Evolutionary conservation across 2,797 vertebrate genomes (phyloP), one percentile per base, ranked within the genome.

Genomic region (Spondyliosoma cantharus): DNA sequence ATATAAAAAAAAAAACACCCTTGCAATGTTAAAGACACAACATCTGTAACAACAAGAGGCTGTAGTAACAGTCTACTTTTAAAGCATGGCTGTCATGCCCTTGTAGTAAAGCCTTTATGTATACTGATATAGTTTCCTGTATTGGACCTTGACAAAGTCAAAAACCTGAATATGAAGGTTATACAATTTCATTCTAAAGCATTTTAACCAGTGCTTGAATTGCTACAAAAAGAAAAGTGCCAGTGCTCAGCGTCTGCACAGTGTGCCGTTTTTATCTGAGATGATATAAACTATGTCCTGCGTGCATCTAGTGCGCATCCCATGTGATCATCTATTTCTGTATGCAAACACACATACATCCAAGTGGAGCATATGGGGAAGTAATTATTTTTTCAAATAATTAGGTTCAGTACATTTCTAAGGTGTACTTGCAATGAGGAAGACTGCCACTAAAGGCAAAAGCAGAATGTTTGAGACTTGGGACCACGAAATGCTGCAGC

Each of bases 361-460:
- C 61, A 63, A 67, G 11, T 25, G 61, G 60, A 68, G 32, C 62
- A 63, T 63, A 75, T 3, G 67, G 61, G 22, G 57, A 60, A 53
- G 54, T 27, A 27, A 60, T 71, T 71, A 65, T 70, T 42, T 74
- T 74, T n/a, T 53, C 19, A 37, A 32, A 71, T 53, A 74, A 80
- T 64, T 48, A 53, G 63, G 59, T 63, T 43, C 67, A 48, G 46
- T 59, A 25, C 14, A 49, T 71, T 62, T 68, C 62, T 73, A 13
- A 43, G 66, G 52, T 54, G 25, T 42, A 29, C 19, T 37, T 79
- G 48, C 20, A 49, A 57, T 32, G n/a, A 50, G 53, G 57, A 54
- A 63, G 25, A 49, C 60, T 70, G 56, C n/a, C 22, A 69, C 62
- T 22, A 43, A 66, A 76, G 20, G 22, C 15, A 49, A 62, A 56